These are phyloP conservation scores for Montipora cactus DNA, from an alignment of 64 coral and sea anemone genomes.

Conservation along the genomic window DNA sequence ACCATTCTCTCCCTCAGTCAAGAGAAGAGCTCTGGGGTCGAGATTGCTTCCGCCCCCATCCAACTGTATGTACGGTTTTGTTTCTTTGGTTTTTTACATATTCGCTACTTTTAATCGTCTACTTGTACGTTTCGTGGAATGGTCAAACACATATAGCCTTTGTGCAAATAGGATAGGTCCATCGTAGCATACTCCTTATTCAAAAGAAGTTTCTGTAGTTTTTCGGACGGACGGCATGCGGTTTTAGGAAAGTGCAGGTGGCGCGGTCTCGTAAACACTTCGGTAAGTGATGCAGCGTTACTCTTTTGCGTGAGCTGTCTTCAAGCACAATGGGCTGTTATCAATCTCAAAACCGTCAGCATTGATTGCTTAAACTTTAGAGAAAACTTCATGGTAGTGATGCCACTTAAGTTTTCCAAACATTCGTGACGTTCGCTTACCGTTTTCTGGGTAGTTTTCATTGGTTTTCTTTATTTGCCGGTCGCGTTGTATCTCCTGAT, in stretches of 20 bases:
- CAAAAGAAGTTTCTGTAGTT: background rate
- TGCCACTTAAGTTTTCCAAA: background rate
- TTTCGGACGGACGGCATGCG: conserved; percentile 5
- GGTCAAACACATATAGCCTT: conserved; percentile 16
- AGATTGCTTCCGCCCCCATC: background rate
- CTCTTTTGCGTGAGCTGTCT: background rate
- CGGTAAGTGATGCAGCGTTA: conserved; percentile 35
- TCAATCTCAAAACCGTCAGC: background rate
- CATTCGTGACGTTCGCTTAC: background rate
- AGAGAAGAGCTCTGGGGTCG: no score
- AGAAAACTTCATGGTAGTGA: background rate
- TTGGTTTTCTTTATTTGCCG: background rate
- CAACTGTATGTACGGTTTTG: no score
- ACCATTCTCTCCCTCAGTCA: no score
- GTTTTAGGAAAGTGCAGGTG: conserved; percentile 19
- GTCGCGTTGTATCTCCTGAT: background rate
- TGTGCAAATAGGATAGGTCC: background rate
- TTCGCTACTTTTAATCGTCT: background rate
- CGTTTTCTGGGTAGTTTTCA: background rate
- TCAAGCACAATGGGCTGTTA: conserved; percentile 20
- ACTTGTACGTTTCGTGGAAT: background rate
- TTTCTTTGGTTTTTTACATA: background rate
- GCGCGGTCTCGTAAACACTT: background rate
- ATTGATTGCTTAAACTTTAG: background rate
- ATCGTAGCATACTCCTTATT: conserved; percentile 1